Conservation (phyloP, 1,140 invertebrate species). For the Heliconius hermathena region DNA sequence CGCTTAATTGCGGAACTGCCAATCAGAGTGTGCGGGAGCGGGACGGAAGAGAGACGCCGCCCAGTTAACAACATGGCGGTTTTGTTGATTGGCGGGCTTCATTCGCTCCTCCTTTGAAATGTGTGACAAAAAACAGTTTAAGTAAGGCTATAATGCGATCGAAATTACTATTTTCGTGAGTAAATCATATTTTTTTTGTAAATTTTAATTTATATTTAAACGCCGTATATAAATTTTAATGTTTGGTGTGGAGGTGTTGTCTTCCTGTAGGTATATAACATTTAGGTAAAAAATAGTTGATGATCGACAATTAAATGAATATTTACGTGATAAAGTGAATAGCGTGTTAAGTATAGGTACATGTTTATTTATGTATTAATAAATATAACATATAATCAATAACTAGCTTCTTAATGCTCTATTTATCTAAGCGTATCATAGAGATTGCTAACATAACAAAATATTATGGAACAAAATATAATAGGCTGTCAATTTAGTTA, state of each 20-base stretch:
- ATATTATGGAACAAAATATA: no score
- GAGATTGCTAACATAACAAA: no score
- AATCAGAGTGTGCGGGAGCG: constrained; percentile 59
- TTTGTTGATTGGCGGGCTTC: constrained; percentile 75
- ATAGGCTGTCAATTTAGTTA: no score
- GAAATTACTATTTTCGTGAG: constrained; percentile 10
- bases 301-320: neutral
- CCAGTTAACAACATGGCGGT: constrained; percentile 78
- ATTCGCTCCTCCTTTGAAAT: constrained; percentile 20
- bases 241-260: neutral
- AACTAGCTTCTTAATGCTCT: no score
- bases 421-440: no score
- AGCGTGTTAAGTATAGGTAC: no score
- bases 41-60: constrained; percentile 57
- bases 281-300: neutral
- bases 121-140: constrained; percentile 22
- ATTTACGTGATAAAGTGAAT: neutral
- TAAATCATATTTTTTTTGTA: constrained; percentile 4
- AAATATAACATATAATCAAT: no score
- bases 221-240: constrained; percentile 1
- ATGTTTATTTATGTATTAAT: no score
- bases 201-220: constrained; percentile 9
- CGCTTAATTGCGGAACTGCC: constrained; percentile 77
- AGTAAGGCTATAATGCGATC: constrained; percentile 5
- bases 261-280: neutral